These are phyloP conservation scores for Leptinotarsa rubiginosa DNA, from an alignment of 2,888 invertebrate species.

Conservation along the genomic window DNA sequence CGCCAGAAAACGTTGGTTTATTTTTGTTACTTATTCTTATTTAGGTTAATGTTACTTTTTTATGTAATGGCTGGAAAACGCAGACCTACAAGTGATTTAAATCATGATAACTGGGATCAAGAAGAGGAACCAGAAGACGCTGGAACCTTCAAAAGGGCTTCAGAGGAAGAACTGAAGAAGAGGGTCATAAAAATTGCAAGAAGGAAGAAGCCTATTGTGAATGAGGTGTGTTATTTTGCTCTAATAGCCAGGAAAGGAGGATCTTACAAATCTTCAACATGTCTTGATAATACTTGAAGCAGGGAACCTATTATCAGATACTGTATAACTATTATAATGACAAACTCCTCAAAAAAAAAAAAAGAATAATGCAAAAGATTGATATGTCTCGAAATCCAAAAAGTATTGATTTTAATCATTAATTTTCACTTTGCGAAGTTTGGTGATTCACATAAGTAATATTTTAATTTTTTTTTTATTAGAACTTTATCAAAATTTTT, in stretches of 20 bases:
- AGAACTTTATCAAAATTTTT: too few relatives aligned
- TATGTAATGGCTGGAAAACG: conserved; percentile 78
- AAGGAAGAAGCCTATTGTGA: conserved; percentile 68
- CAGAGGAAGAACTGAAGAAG: conserved; percentile 78
- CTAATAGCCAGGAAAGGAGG: background rate
- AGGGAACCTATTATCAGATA: too few relatives aligned
- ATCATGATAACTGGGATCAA: conserved; percentile 87
- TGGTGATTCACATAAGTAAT: too few relatives aligned
- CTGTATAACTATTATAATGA: too few relatives aligned
- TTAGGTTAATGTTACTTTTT: background rate
- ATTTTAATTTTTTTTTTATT: too few relatives aligned
- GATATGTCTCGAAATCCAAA: too few relatives aligned
- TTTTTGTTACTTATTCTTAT: background rate
- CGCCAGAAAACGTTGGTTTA: too few relatives aligned
- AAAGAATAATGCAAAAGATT: too few relatives aligned
- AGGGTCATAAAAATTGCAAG: conserved; percentile 85
- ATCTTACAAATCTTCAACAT: background rate
- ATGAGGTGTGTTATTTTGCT: conserved; percentile 17
- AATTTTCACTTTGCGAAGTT: too few relatives aligned
- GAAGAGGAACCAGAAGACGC: conserved; percentile 82
- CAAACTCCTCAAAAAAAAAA: too few relatives aligned
- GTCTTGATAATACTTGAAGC: background rate
- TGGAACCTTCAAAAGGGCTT: conserved; percentile 76
- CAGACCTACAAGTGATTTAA: conserved; percentile 78
- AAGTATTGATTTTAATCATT: too few relatives aligned